phyloP scores from a whole-genome alignment of 1,140 invertebrate species.

The Drosophila arizonae region DNA sequence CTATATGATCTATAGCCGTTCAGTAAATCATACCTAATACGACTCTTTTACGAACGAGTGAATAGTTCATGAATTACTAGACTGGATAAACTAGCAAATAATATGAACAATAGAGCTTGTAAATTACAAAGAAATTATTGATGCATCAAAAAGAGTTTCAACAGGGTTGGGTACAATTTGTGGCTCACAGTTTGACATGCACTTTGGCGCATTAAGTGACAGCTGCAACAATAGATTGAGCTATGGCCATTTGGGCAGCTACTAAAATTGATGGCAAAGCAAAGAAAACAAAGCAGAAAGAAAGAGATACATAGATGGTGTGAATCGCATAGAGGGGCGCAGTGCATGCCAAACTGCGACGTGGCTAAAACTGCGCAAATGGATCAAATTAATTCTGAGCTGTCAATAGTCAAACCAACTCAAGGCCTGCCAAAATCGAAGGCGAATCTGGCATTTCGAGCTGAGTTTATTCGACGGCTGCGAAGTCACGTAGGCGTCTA shows the following conservation, averaged over 20 bases:
- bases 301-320: conserved; percentile 6
- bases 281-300: neutral
- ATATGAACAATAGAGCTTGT: too few relatives aligned
- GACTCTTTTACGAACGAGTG: too few relatives aligned
- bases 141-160: neutral
- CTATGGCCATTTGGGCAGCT: conserved; percentile 22
- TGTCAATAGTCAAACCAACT: conserved; percentile 46
- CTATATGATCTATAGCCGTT: too few relatives aligned
- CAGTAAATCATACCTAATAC: too few relatives aligned
- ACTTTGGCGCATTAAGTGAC: conserved; percentile 6
- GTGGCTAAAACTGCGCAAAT: conserved; percentile 27
- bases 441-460: conserved; percentile 37
- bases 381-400: conserved; percentile 56
- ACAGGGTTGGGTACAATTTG: neutral
- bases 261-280: conserved; percentile 25
- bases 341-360: neutral
- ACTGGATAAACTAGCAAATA: too few relatives aligned
- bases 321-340: conserved; percentile 4
- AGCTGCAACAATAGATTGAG: conserved; percentile 20
- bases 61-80: too few relatives aligned
- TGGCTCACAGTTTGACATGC: conserved; percentile 21
- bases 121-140: neutral
- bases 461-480: conserved; percentile 24
- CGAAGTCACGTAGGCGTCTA: conserved; percentile 67
- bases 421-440: conserved; percentile 48